These are phyloP conservation scores for Microctenopoma steveboyesi DNA, from an alignment of 2,797 vertebrate genomes.

Conservation along the genomic window DNA sequence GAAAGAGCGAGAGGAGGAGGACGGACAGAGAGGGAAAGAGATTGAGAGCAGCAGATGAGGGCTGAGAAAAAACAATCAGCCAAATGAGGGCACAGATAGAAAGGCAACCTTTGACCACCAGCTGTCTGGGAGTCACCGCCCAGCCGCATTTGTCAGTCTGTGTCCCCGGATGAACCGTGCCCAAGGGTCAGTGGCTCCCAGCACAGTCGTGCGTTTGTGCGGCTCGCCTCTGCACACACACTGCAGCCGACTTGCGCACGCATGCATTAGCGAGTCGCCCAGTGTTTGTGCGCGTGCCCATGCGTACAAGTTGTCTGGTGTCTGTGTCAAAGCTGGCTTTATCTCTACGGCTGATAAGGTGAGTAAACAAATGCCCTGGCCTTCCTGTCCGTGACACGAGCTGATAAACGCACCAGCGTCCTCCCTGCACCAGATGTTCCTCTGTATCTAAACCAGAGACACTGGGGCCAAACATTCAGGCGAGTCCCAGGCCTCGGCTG, in stretches of 20 bases:
- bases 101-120: slow-evolving; percentile 75
- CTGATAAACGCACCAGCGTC: slow-evolving; percentile 48
- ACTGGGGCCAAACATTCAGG: slow-evolving; percentile 22
- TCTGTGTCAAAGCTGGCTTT: slow-evolving; percentile 75
- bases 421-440: slow-evolving; percentile 33
- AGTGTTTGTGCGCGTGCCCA: slow-evolving; percentile 44
- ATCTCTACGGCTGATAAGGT: slow-evolving; percentile 71
- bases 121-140: slow-evolving; percentile 75
- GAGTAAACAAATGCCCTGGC: slow-evolving; percentile 68
- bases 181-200: slow-evolving; percentile 62
- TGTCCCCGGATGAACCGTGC: slow-evolving; percentile 69
- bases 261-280: slow-evolving; percentile 36
- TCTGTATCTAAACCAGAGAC: not conserved
- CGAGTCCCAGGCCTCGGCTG: slow-evolving; percentile 45
- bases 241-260: slow-evolving; percentile 8
- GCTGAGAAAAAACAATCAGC: slow-evolving; percentile 72
- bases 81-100: slow-evolving; percentile 73
- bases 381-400: slow-evolving; percentile 47
- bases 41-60: slow-evolving; percentile 61
- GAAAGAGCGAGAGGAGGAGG: slow-evolving; percentile 8
- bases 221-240: slow-evolving; percentile 15
- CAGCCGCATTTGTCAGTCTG: slow-evolving; percentile 69
- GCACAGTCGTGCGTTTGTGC: slow-evolving; percentile 32
- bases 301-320: slow-evolving; percentile 34
- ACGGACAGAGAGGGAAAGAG: slow-evolving; percentile 23